phyloP scores from a whole-genome alignment of 2,797 vertebrate species.

The Dallia pectoralis region DNA sequence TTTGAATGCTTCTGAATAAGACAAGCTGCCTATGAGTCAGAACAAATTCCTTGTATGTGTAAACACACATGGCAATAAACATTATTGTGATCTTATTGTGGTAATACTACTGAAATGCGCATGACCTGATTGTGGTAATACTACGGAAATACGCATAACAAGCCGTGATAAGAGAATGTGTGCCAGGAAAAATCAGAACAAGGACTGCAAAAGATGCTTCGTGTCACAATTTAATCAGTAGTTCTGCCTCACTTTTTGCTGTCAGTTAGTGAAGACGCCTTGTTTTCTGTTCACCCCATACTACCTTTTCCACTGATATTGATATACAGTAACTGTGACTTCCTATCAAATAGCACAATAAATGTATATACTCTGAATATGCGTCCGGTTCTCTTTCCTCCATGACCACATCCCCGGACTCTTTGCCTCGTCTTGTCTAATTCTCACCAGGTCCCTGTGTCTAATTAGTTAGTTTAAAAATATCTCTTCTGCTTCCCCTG shows the following conservation, averaged over 20 bases:
- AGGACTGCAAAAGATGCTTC: conserved; percentile 1
- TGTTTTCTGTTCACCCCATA: background rate
- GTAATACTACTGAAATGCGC: conserved; percentile 7
- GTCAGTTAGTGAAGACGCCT: background rate
- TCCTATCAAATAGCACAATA: no score
- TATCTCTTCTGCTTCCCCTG: no score
- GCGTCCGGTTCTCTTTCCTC: no score
- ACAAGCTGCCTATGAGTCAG: no score
- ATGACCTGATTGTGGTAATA: background rate
- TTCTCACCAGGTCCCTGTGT: no score
- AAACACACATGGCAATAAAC: no score
- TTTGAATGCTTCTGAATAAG: background rate
- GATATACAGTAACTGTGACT: background rate
- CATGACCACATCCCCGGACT: no score
- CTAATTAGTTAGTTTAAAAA: no score
- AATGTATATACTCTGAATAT: no score
- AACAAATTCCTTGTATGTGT: no score
- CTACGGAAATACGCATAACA: conserved; percentile 11
- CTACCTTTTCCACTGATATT: background rate
- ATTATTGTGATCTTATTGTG: no score
- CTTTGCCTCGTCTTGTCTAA: no score
- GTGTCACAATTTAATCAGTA: background rate
- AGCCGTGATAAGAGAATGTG: conserved; percentile 23
- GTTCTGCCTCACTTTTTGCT: background rate
- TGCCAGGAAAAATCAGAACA: conserved; percentile 14